A percentile compares a stretch with the other conserved stretches of the same genome.
Evolutionary conservation across 2,888 invertebrate genomes (phyloP).

Genomic region (Nomada goodeniana): DNA sequence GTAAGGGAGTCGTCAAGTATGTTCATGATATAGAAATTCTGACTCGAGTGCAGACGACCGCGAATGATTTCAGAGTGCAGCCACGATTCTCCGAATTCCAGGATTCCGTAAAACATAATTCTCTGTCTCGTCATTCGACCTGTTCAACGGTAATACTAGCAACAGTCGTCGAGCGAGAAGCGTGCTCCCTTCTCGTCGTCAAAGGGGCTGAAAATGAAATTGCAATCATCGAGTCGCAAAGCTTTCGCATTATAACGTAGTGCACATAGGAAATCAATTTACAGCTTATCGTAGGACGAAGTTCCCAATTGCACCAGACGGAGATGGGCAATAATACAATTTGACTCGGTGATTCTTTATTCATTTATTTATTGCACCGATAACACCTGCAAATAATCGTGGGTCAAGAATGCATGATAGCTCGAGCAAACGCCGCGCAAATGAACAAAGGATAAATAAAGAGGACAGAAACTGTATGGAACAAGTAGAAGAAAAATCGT

Average conservation of each 20-base stretch:
- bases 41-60: slow-evolving; percentile 29
- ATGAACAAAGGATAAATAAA: no score
- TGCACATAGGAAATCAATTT: not conserved
- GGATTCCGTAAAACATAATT: slow-evolving; percentile 10
- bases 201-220: not conserved
- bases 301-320: no score
- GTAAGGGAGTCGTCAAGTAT: slow-evolving; percentile 52
- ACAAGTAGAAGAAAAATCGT: no score
- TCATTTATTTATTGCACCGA: no score
- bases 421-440: no score
- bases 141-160: not conserved
- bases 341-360: no score
- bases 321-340: no score
- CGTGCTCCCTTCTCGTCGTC: not conserved
- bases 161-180: not conserved
- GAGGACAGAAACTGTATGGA: no score
- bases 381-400: no score
- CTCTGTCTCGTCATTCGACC: slow-evolving; percentile 22
- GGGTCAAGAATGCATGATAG: no score
- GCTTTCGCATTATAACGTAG: not conserved
- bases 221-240: slow-evolving; percentile 2
- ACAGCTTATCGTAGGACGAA: no score
- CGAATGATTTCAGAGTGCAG: slow-evolving; percentile 28
- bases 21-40: slow-evolving; percentile 56
- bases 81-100: slow-evolving; percentile 25